Evolutionary conservation across 1,140 invertebrate genomes (phyloP).

Genomic region (Portunus trituberculatus): DNA sequence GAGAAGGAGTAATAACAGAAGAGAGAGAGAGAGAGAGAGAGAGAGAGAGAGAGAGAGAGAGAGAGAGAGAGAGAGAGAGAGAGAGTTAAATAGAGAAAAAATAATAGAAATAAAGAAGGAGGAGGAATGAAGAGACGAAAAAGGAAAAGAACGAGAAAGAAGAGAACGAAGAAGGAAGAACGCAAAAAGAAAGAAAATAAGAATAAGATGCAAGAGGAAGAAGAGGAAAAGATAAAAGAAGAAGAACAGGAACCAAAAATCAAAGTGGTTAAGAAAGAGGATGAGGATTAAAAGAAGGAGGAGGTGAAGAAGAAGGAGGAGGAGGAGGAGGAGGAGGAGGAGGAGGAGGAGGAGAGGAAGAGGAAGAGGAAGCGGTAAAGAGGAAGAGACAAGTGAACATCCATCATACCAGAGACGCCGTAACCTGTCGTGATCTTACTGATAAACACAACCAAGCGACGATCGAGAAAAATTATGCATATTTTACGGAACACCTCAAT

Average conservation of each 20-base stretch:
- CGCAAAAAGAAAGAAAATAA: background rate
- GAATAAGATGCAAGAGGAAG: background rate
- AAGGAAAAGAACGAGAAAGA: background rate
- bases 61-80: too few species aligned
- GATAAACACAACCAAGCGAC: background rate
- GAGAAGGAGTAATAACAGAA: too few species aligned
- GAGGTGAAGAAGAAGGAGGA: background rate
- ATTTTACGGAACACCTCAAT: background rate
- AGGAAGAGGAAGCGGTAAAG: background rate
- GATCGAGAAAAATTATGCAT: background rate
- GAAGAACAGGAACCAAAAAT: too few species aligned
- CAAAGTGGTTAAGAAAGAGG: background rate
- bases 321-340: background rate
- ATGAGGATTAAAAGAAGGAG: background rate
- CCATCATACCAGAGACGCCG: background rate
- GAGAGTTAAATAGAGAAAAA: too few species aligned
- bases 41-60: too few species aligned
- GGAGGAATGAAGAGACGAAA: too few species aligned
- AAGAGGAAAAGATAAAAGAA: background rate
- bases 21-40: too few species aligned
- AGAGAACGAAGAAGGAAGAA: background rate
- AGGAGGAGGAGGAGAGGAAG: background rate
- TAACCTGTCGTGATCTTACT: background rate
- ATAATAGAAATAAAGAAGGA: too few species aligned
- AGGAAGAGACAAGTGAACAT: background rate